Percentiles rank a stretch among this genome's conserved stretches.
Evolutionary conservation across 2,113 vertebrate genomes (phyloP).

Genomic region (Poeciliopsis turrubarensis): DNA sequence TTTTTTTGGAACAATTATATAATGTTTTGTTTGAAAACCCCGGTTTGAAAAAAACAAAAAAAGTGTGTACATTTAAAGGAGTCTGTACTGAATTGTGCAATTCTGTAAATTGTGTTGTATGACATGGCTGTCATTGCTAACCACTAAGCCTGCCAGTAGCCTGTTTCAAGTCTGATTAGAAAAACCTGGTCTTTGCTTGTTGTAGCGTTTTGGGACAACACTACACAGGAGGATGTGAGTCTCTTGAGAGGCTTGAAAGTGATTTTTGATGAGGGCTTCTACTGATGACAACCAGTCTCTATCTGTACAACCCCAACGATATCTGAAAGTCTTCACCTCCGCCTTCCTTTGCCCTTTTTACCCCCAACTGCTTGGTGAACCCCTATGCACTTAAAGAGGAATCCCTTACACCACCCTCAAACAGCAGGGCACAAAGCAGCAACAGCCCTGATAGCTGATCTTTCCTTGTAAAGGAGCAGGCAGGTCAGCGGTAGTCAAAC

Average conservation of each 20-base stretch:
- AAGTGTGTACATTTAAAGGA: constrained; percentile 36
- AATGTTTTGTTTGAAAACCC: constrained; percentile 47
- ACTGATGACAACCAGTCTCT: constrained; percentile 70
- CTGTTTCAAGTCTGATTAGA: constrained; percentile 61
- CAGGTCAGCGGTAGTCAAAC: constrained; percentile 60
- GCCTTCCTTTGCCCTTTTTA: constrained; percentile 28
- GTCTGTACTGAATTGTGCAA: constrained; percentile 52
- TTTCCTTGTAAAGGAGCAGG: constrained; percentile 73
- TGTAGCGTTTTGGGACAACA: constrained; percentile 53
- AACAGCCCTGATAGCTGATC: constrained; percentile 70
- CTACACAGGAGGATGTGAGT: constrained; percentile 60
- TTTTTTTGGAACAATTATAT: constrained; percentile 36
- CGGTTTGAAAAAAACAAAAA: neutral
- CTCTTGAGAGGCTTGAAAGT: constrained; percentile 47
- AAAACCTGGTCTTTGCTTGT: constrained; percentile 57
- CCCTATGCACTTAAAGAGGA: constrained; percentile 73
- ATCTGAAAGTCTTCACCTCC: constrained; percentile 40
- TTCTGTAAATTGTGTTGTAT: constrained; percentile 58
- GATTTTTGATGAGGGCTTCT: constrained; percentile 72
- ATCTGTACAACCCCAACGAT: constrained; percentile 36
- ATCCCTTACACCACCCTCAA: constrained; percentile 76
- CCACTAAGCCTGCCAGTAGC: constrained; percentile 52
- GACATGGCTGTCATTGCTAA: constrained; percentile 59
- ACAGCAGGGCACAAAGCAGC: constrained; percentile 80
- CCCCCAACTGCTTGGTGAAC: constrained; percentile 77